Percentiles rank a stretch among this genome's conserved stretches.
Evolutionary conservation across 2,888 invertebrate species (phyloP).

Genomic region (Orthosia gracilis): DNA sequence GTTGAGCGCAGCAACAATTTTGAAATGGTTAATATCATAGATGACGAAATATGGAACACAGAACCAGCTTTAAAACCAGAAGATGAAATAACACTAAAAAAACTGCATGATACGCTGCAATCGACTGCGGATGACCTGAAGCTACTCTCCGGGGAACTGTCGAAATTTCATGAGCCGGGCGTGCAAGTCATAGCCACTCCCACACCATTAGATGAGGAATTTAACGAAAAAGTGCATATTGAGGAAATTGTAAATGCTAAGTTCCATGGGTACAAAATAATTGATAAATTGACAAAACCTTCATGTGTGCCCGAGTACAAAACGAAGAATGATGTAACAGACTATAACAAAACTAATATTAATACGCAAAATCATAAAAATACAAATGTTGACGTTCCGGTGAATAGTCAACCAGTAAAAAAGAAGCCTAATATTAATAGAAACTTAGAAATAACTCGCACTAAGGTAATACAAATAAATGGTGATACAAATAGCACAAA

Average conservation of each 20-base stretch:
- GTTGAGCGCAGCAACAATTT: constrained; percentile 87
- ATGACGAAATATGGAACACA: constrained; percentile 85
- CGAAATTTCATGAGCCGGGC: constrained; percentile 81
- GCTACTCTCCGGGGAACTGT: constrained; percentile 84
- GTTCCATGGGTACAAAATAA: constrained; percentile 85
- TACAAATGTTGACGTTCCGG: constrained; percentile 67
- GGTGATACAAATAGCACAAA: constrained; percentile 71
- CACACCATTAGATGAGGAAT: constrained; percentile 86
- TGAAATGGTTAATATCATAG: constrained; percentile 87
- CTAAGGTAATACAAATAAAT: constrained; percentile 81
- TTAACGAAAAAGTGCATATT: constrained; percentile 88
- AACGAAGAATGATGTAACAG: constrained; percentile 52
- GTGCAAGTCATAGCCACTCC: constrained; percentile 80
- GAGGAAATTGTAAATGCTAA: constrained; percentile 89
- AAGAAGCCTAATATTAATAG: constrained; percentile 71
- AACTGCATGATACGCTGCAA: constrained; percentile 88
- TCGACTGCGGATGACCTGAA: constrained; percentile 88
- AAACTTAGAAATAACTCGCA: constrained; percentile 79
- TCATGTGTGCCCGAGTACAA: constrained; percentile 59
- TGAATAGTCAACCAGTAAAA: constrained; percentile 68
- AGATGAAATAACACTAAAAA: constrained; percentile 86
- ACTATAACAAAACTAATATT: constrained; percentile 44
- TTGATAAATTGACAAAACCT: constrained; percentile 69
- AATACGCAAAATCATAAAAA: constrained; percentile 50
- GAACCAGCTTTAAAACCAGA: constrained; percentile 86